These are phyloP conservation scores for Proisotoma minuta DNA, from an alignment of 2,888 invertebrate species.

Conservation along the genomic window DNA sequence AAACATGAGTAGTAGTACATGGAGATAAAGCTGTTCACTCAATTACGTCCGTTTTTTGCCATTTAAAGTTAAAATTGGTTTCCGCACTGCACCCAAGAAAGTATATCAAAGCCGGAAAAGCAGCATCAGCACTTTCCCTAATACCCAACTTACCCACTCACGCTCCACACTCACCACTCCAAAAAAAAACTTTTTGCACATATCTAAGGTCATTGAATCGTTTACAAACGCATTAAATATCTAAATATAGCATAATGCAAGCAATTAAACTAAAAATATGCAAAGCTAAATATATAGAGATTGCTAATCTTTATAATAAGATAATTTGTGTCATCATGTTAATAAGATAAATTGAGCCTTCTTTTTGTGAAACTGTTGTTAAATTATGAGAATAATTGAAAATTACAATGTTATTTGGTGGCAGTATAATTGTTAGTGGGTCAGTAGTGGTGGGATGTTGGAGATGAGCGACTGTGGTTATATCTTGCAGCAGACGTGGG, in stretches of 20 bases:
- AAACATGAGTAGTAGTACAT: too few relatives aligned
- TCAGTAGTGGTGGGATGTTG: not conserved
- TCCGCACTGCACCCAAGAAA: not conserved
- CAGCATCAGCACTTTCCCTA: not conserved
- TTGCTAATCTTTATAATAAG: too few relatives aligned
- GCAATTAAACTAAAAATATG: too few relatives aligned
- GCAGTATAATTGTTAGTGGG: too few relatives aligned
- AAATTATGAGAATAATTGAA: too few relatives aligned
- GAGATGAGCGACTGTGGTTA: not conserved
- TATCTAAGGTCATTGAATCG: not conserved
- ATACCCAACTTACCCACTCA: not conserved
- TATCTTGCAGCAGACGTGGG: not conserved
- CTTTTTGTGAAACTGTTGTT: too few relatives aligned
- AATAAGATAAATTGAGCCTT: too few relatives aligned
- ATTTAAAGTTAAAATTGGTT: conserved; percentile 2
- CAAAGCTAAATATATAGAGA: not conserved
- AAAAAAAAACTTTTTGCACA: not conserved
- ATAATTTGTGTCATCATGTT: too few relatives aligned
- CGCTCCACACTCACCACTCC: not conserved
- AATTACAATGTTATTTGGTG: too few relatives aligned
- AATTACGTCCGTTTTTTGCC: conserved; percentile 1
- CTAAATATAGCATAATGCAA: too few relatives aligned
- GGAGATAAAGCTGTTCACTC: too few relatives aligned
- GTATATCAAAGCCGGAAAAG: conserved; percentile 1
- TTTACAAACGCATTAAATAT: too few relatives aligned